Percentiles rank a stretch among this genome's conserved stretches.
Conservation (phyloP, 2,888 invertebrate genomes). For the Catonia carolina region DNA sequence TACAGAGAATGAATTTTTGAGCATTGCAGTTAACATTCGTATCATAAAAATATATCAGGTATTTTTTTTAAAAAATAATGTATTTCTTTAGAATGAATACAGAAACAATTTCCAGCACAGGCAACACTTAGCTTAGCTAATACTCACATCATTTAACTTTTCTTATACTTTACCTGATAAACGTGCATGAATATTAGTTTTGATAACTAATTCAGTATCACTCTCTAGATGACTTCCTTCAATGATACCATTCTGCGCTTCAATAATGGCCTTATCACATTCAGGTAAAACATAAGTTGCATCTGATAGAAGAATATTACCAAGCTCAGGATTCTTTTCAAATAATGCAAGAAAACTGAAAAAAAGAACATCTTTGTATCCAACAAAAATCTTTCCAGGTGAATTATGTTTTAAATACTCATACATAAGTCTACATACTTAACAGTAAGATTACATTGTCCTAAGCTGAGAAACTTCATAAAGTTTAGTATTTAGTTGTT, state of each 20-base stretch:
- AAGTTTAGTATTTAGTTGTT: too few relatives aligned
- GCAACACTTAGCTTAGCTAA: too few relatives aligned
- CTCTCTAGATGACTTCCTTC: conserved; percentile 42
- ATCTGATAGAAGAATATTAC: conserved; percentile 57
- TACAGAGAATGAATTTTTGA: too few relatives aligned
- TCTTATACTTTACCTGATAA: conserved; percentile 44
- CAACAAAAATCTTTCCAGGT: conserved; percentile 14
- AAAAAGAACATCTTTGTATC: conserved; percentile 38
- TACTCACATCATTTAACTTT: background rate
- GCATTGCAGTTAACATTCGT: too few relatives aligned
- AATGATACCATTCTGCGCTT: conserved; percentile 53
- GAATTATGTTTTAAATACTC: too few relatives aligned
- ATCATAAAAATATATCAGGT: too few relatives aligned
- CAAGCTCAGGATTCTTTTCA: conserved; percentile 59
- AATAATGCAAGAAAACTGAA: conserved; percentile 62
- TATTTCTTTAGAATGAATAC: too few relatives aligned
- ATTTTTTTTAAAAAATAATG: too few relatives aligned
- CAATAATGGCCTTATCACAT: conserved; percentile 56
- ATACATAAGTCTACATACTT: conserved; percentile 18
- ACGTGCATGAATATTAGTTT: conserved; percentile 61
- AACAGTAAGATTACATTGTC: background rate
- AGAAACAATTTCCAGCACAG: too few relatives aligned
- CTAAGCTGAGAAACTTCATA: too few relatives aligned
- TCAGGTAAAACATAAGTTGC: conserved; percentile 56
- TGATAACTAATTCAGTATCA: conserved; percentile 45